phyloP scores from a whole-genome alignment of 2,888 invertebrate genomes.

The Protodeltote pygarga region DNA sequence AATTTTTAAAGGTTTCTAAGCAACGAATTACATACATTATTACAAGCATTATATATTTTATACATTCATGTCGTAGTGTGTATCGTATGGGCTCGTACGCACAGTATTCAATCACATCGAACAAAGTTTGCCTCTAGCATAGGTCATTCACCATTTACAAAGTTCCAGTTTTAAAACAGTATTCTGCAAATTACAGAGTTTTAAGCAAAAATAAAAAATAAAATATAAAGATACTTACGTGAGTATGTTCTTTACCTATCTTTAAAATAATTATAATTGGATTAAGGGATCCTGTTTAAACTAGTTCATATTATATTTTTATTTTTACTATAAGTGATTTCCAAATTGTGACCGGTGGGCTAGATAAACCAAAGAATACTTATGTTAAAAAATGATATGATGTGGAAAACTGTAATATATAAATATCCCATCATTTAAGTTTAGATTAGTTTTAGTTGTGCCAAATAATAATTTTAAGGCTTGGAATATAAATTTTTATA shows the following conservation, averaged over 20 bases:
- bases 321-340: slow-evolving; percentile 65
- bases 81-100: slow-evolving; percentile 24
- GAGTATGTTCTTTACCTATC: slow-evolving; percentile 33
- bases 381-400: slow-evolving; percentile 61
- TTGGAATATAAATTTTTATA: slow-evolving; percentile 63
- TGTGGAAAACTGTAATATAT: slow-evolving; percentile 79
- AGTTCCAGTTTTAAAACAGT: slow-evolving; percentile 39
- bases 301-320: slow-evolving; percentile 72
- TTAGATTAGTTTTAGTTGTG: slow-evolving; percentile 70
- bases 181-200: slow-evolving; percentile 41
- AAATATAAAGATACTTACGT: slow-evolving; percentile 30
- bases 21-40: slow-evolving; percentile 81
- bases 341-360: slow-evolving; percentile 78
- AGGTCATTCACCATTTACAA: slow-evolving; percentile 10
- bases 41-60: slow-evolving; percentile 57
- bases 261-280: slow-evolving; percentile 48
- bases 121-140: slow-evolving; percentile 9
- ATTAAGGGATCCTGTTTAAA: slow-evolving; percentile 67
- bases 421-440: slow-evolving; percentile 69
- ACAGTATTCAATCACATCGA: slow-evolving; percentile 39
- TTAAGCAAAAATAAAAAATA: slow-evolving; percentile 24
- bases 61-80: slow-evolving; percentile 47
- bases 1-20: slow-evolving; percentile 80
- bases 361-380: slow-evolving; percentile 85
- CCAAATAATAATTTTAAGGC: slow-evolving; percentile 76